phyloP scores from a whole-genome alignment of 2,888 invertebrate species.

The Portevinia maculata region DNA sequence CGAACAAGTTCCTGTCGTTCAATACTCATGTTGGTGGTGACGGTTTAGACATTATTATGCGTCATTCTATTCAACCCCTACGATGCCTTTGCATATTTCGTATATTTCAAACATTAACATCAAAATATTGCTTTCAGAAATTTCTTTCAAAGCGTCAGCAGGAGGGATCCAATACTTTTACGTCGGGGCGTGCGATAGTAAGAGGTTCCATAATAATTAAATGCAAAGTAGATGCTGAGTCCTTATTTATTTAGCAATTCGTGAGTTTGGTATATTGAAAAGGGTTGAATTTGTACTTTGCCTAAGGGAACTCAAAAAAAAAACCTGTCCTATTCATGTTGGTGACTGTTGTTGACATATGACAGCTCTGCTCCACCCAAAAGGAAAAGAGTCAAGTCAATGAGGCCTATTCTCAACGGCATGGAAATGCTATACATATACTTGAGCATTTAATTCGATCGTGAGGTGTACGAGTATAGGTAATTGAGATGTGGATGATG shows the following conservation, averaged over 20 bases:
- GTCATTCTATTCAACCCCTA: constrained; percentile 24
- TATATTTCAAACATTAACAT: background rate
- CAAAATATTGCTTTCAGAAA: constrained; percentile 8
- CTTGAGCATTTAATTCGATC: background rate
- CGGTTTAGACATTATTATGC: constrained; percentile 28
- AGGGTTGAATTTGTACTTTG: constrained; percentile 46
- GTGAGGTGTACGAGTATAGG: background rate
- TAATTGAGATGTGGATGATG: too few relatives aligned
- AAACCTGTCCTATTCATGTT: constrained; percentile 62
- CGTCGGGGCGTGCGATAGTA: constrained; percentile 33
- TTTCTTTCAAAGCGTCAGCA: constrained; percentile 52
- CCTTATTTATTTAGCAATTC: constrained; percentile 51
- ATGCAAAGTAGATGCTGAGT: constrained; percentile 66
- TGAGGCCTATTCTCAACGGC: constrained; percentile 8
- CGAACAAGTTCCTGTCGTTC: constrained; percentile 67
- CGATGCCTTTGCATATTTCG: constrained; percentile 7
- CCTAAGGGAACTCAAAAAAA: constrained; percentile 5
- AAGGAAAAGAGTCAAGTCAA: constrained; percentile 20
- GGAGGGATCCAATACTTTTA: constrained; percentile 63
- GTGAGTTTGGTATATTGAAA: constrained; percentile 43
- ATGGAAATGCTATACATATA: constrained; percentile 20
- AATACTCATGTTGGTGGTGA: constrained; percentile 43
- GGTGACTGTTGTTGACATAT: constrained; percentile 69
- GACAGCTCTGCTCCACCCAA: constrained; percentile 68
- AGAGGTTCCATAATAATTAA: constrained; percentile 68